These are phyloP conservation scores for Galagoides demidoff DNA, from an alignment of 2,797 vertebrate genomes.

Conservation along the genomic window DNA sequence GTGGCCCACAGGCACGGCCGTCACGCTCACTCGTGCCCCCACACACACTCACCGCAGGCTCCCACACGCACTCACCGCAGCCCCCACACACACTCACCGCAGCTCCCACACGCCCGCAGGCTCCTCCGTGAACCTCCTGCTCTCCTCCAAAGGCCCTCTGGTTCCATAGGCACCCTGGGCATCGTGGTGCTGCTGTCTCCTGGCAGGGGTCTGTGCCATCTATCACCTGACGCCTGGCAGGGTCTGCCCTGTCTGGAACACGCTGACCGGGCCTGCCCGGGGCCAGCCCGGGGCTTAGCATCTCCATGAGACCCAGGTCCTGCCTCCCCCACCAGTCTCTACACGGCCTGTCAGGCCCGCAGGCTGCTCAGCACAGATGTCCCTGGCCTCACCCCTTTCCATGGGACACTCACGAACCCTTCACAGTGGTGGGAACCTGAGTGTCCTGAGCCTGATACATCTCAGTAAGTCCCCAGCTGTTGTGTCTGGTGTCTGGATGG, in stretches of 20 bases:
- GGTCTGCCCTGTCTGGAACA: not conserved
- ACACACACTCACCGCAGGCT: no score
- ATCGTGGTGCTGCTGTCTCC: not conserved
- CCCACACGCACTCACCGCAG: not conserved
- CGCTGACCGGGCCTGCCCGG: not conserved
- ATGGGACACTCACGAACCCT: fast-evolving
- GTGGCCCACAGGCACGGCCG: no score
- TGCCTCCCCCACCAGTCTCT: not conserved
- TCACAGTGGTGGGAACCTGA: not conserved
- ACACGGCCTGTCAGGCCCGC: not conserved
- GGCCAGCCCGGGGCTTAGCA: not conserved
- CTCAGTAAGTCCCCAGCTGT: fast-evolving
- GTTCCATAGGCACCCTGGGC: not conserved
- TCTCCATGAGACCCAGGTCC: not conserved
- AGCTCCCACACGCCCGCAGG: not conserved
- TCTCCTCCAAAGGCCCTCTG: not conserved
- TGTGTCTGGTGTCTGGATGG: fast-evolving
- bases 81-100: not conserved
- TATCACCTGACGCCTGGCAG: not conserved
- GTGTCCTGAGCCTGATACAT: no score
- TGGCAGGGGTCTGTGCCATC: no score
- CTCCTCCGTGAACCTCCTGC: not conserved
- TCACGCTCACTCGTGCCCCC: not conserved
- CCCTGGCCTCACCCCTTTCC: not conserved
- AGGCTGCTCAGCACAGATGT: not conserved